phyloP scores from a whole-genome alignment of 2,113 vertebrate genomes.

The Gallinago media region DNA sequence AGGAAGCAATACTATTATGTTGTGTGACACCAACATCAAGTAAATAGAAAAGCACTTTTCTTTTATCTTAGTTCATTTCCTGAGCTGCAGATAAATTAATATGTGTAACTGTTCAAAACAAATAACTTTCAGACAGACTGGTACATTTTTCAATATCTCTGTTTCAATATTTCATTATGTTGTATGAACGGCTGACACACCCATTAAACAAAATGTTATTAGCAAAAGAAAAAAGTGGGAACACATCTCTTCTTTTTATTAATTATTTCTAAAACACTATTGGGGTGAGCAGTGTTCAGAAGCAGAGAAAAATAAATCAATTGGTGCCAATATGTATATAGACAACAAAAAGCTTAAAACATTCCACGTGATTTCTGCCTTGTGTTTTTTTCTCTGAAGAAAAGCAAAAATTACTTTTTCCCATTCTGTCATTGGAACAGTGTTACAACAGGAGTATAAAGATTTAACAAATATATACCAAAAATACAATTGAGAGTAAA shows the following conservation, averaged over 20 bases:
- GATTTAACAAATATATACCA: neutral
- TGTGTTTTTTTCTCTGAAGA: neutral
- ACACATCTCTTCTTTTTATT: neutral
- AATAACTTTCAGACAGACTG: neutral
- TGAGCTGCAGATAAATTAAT: slow-evolving; percentile 30
- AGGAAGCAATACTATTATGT: slow-evolving; percentile 25
- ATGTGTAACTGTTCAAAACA: slow-evolving; percentile 29
- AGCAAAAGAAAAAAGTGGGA: slow-evolving; percentile 25
- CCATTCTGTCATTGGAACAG: neutral
- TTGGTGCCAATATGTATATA: neutral
- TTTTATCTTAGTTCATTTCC: slow-evolving; percentile 16
- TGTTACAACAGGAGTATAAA: neutral
- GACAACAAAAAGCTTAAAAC: neutral
- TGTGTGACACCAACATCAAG: slow-evolving; percentile 32
- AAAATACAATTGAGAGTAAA: neutral
- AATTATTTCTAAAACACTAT: slow-evolving; percentile 16
- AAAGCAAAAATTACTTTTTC: neutral
- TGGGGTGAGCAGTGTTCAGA: neutral
- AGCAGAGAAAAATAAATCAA: neutral
- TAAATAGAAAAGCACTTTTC: slow-evolving; percentile 22
- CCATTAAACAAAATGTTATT: slow-evolving; percentile 45
- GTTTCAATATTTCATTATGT: slow-evolving; percentile 42
- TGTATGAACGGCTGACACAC: neutral
- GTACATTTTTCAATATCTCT: slow-evolving; percentile 44
- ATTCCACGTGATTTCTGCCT: neutral